Evolutionary conservation across 1,140 invertebrate species (phyloP).

Genomic region (Pachypsylla venusta): DNA sequence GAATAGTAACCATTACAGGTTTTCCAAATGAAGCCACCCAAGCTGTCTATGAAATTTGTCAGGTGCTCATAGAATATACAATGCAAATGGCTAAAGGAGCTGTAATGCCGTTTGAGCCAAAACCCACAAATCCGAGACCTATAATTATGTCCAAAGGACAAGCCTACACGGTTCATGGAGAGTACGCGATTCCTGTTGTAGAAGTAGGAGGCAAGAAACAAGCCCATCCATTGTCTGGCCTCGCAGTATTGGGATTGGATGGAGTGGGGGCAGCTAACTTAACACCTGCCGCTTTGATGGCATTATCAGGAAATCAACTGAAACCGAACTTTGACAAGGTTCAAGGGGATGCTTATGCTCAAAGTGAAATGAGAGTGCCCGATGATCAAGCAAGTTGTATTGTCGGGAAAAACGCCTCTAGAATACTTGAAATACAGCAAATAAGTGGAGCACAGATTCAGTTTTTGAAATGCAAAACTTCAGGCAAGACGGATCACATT

Average conservation of each 20-base stretch:
- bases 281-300: constrained; percentile 17
- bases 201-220: background rate
- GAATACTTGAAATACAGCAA: constrained; percentile 54
- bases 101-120: constrained; percentile 48
- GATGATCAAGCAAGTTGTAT: constrained; percentile 49
- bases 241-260: constrained; percentile 15
- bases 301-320: constrained; percentile 17
- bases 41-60: constrained; percentile 47
- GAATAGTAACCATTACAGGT: constrained; percentile 48
- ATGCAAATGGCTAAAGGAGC: constrained; percentile 39
- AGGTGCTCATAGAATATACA: constrained; percentile 41
- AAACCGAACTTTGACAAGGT: constrained; percentile 11
- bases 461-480: constrained; percentile 46
- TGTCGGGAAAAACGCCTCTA: constrained; percentile 49
- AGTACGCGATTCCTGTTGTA: constrained; percentile 3
- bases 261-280: constrained; percentile 8
- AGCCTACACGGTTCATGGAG: constrained; percentile 23
- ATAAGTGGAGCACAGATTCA: constrained; percentile 52
- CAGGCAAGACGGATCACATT: constrained; percentile 34
- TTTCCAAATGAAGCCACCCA: constrained; percentile 43
- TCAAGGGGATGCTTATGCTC: constrained; percentile 9
- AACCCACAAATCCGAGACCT: constrained; percentile 30
- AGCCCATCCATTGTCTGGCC: constrained; percentile 14
- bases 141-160: constrained; percentile 33
- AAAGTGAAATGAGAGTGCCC: constrained; percentile 41